A percentile compares a stretch with the other conserved stretches of the same genome.
Evolutionary conservation across 2,113 vertebrate species (phyloP).

Genomic region (Myxocyprinus asiaticus): DNA sequence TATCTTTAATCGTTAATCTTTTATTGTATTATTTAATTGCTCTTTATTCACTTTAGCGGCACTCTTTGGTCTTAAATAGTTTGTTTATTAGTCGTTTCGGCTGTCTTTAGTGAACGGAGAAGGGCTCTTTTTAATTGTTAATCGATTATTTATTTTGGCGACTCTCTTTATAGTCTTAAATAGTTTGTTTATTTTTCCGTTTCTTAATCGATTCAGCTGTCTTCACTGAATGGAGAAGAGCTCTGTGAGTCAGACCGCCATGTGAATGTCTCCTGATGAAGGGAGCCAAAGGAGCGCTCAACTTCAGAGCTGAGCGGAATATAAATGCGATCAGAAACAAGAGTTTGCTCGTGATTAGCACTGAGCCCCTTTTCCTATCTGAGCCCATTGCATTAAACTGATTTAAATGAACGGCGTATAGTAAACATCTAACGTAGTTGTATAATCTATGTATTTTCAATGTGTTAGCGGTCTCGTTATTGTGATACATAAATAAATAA

Average conservation of each 20-base stretch:
- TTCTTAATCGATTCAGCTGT: not conserved
- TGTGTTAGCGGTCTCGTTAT: not conserved
- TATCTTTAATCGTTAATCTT: too few species aligned
- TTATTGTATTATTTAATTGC: too few species aligned
- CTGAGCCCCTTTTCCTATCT: constrained; percentile 35
- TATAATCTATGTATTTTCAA: not conserved
- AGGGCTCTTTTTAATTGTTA: not conserved
- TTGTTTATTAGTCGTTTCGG: not conserved
- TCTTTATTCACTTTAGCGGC: too few species aligned
- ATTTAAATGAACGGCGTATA: constrained; percentile 12
- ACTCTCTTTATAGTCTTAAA: not conserved
- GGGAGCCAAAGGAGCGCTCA: constrained; percentile 72
- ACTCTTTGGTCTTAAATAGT: not conserved
- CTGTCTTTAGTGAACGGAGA: not conserved
- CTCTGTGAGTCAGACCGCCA: constrained; percentile 21
- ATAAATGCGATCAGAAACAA: constrained; percentile 74
- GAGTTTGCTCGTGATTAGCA: constrained; percentile 64
- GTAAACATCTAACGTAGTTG: not conserved
- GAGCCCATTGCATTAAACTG: constrained; percentile 5
- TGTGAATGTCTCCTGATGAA: constrained; percentile 50
- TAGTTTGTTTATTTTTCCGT: too few species aligned
- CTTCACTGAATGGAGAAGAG: constrained; percentile 17
- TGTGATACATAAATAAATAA: not conserved
- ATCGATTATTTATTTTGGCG: not conserved
- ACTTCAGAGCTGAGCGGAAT: constrained; percentile 80